Evolutionary conservation across 2,113 vertebrate genomes (phyloP).

Genomic region (Drymodes brunneopygia): DNA sequence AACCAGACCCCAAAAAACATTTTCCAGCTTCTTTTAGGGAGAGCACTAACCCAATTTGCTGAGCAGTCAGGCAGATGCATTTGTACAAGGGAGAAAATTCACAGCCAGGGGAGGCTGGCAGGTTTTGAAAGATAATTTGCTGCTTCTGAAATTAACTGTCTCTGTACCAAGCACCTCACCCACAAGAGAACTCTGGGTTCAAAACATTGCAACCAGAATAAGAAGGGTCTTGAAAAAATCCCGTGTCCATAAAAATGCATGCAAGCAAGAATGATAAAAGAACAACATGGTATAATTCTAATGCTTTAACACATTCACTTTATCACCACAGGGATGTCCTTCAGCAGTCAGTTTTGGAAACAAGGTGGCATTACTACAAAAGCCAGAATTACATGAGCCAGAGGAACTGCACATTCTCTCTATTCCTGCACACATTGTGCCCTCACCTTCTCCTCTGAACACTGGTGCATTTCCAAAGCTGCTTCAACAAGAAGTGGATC

Average conservation of each 20-base stretch:
- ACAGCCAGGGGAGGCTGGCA: background rate
- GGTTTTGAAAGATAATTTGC: background rate
- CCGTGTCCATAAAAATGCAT: background rate
- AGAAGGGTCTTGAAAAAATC: background rate
- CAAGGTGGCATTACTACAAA: background rate
- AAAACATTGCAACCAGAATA: background rate
- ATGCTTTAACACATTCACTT: background rate
- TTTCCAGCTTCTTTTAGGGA: background rate
- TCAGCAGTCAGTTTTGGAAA: background rate
- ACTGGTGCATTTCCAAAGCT: constrained; percentile 93
- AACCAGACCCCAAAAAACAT: background rate
- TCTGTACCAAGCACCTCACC: background rate
- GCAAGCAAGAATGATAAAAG: background rate
- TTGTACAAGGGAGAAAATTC: background rate
- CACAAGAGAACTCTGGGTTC: background rate
- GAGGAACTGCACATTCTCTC: background rate
- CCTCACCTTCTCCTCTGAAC: constrained; percentile 93
- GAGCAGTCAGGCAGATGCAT: background rate
- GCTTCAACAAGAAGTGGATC: constrained; percentile 90
- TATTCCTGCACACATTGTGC: background rate
- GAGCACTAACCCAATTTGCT: background rate
- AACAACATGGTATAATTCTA: background rate
- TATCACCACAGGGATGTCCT: background rate
- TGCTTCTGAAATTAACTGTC: background rate
- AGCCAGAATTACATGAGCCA: background rate